Evolutionary conservation across 2,797 vertebrate genomes (phyloP).

Genomic region (Odontamblyopus rebecca): DNA sequence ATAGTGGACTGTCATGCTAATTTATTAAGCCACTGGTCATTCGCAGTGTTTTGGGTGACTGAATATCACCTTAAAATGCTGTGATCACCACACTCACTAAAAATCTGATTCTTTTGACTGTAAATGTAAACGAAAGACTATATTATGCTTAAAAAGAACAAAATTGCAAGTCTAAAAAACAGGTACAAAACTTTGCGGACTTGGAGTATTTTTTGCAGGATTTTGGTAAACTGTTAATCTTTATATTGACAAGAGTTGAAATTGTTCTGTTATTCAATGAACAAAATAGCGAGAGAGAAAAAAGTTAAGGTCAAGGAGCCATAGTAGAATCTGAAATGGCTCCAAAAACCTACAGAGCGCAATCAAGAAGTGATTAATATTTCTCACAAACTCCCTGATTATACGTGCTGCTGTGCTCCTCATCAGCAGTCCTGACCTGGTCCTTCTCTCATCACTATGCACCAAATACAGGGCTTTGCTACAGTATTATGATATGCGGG

Average conservation of each 20-base stretch:
- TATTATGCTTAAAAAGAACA: too few relatives aligned
- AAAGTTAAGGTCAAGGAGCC: constrained; percentile 47
- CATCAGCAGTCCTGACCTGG: constrained; percentile 28
- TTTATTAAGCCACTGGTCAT: not conserved
- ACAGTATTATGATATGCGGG: not conserved
- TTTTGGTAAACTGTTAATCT: too few relatives aligned
- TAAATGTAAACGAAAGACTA: too few relatives aligned
- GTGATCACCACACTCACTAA: too few relatives aligned
- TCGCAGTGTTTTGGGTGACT: not conserved
- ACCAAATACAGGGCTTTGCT: not conserved
- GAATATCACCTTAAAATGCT: constrained; percentile 20
- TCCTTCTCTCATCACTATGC: constrained; percentile 30
- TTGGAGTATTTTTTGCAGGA: too few relatives aligned
- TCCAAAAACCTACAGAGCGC: constrained; percentile 44
- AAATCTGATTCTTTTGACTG: too few relatives aligned
- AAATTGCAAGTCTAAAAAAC: too few relatives aligned
- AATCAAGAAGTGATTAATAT: constrained; percentile 55
- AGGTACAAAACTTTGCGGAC: too few relatives aligned
- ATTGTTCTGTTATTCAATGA: constrained; percentile 13
- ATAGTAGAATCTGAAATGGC: constrained; percentile 40
- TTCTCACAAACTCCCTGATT: constrained; percentile 33
- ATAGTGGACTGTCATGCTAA: not conserved
- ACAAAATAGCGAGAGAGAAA: constrained; percentile 23
- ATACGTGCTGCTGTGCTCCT: constrained; percentile 28
- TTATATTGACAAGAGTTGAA: not conserved